phyloP scores from a whole-genome alignment of 1,140 invertebrate genomes.

The Euura lappo region DNA sequence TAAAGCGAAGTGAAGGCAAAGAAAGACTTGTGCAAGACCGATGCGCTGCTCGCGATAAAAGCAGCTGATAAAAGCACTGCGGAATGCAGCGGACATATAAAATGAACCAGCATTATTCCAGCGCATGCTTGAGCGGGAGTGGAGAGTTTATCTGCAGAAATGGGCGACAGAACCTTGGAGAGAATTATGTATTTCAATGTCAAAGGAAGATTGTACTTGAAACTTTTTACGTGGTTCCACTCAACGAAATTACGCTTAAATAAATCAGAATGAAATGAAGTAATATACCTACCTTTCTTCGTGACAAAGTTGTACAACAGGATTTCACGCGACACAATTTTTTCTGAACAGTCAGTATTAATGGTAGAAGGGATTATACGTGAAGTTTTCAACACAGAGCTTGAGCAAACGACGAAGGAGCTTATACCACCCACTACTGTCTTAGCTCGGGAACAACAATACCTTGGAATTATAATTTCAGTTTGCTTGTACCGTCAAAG shows the following conservation, averaged over 20 bases:
- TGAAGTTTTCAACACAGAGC: background rate
- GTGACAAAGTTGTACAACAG: too few species aligned
- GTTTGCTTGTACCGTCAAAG: too few species aligned
- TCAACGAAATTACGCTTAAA: too few species aligned
- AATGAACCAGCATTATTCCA: background rate
- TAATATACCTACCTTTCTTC: too few species aligned
- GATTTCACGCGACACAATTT: too few species aligned
- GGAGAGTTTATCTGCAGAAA: background rate
- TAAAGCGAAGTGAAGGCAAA: background rate
- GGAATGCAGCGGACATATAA: background rate
- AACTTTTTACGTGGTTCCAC: too few species aligned
- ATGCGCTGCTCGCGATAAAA: background rate
- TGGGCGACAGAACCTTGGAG: too few species aligned
- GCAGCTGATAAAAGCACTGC: background rate
- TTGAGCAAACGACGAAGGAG: background rate
- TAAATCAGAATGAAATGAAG: too few species aligned
- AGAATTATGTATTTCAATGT: background rate
- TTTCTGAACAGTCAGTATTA: background rate
- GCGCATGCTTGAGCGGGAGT: background rate
- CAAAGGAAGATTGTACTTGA: background rate
- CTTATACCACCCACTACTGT: background rate
- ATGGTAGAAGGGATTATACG: background rate
- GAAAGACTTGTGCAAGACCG: background rate
- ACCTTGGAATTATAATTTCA: too few species aligned
- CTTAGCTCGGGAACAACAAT: background rate